A percentile compares a stretch with the other conserved stretches of the same genome.
Evolutionary conservation across 2,797 vertebrate genomes (phyloP).

Genomic region (Neosalanx taihuensis): DNA sequence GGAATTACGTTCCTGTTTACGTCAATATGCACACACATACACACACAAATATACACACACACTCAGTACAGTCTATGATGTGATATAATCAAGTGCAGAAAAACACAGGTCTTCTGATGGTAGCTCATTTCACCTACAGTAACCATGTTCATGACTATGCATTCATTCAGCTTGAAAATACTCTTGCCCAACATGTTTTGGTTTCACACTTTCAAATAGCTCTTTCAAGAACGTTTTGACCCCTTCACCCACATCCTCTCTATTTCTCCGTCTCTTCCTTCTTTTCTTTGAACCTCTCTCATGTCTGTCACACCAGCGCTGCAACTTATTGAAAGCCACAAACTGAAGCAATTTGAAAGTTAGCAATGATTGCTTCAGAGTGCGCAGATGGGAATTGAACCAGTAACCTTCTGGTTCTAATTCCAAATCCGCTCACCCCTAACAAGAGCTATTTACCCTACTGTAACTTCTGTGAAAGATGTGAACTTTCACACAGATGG

Average conservation of each 20-base stretch:
- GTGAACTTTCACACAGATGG: neutral
- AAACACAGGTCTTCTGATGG: slow-evolving; percentile 52
- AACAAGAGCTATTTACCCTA: slow-evolving; percentile 13
- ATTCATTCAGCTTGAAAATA: slow-evolving; percentile 33
- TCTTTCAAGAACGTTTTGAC: slow-evolving; percentile 60
- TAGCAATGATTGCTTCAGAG: slow-evolving; percentile 34
- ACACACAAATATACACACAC: slow-evolving; percentile 31
- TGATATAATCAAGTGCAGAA: slow-evolving; percentile 58
- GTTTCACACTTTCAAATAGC: slow-evolving; percentile 50
- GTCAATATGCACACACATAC: slow-evolving; percentile 48
- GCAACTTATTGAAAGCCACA: slow-evolving; percentile 27
- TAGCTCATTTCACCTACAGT: slow-evolving; percentile 36
- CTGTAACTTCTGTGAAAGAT: neutral
- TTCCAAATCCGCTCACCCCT: slow-evolving; percentile 25
- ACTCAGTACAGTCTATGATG: slow-evolving; percentile 31
- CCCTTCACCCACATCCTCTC: slow-evolving; percentile 45
- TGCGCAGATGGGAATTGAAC: slow-evolving; percentile 26
- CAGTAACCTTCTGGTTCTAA: slow-evolving; percentile 39
- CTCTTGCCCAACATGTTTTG: slow-evolving; percentile 54
- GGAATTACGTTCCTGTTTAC: slow-evolving; percentile 69
- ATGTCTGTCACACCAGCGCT: slow-evolving; percentile 14
- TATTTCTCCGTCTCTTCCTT: slow-evolving; percentile 2
- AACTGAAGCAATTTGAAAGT: slow-evolving; percentile 42
- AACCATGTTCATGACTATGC: slow-evolving; percentile 32
- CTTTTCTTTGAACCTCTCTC: slow-evolving; percentile 25